Base-by-base conservation (phyloP, 2,797 vertebrate species). In the Coilia nasus region DNA sequence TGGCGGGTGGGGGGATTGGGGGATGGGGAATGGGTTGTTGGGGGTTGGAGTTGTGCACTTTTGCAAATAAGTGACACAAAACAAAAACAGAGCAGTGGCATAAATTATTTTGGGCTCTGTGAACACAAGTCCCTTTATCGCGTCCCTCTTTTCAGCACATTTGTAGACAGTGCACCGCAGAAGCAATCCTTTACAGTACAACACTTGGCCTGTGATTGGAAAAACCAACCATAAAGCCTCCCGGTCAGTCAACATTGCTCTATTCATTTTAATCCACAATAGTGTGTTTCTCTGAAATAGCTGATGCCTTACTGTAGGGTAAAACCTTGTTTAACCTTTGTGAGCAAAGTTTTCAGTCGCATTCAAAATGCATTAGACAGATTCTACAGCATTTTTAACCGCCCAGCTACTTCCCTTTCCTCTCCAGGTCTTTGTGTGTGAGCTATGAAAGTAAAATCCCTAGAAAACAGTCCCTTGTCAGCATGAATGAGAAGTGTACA, bases 371-470 rank as follows among this genome's bases (percentile, higher is more conserved):
- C 5, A 78, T 78, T 17, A 21, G 31, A 44, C 35, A 7, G 41
- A 17, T 41, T 21, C 71, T 4, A 44, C 35, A 21, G 31, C 19
- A 44, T 21, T 44, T 44, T 78, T 35, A 2, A n/a, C 10, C 62
- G 2, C 1, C 1, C 62, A 28, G 2, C 25, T 67, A 54, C 50
- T 14, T 54, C 50, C 14, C 50, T 14, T 54, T 54, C 50, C 50
- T 78, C 71, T 59, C 31, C 35, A 17, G 15, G 35, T 78, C 31
- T 44, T 78, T 7, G 19, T 78, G 31, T 78, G 6, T 44, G 35
- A n/a, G 71, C 35, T 78, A 78, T 44, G 71, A 78, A 78, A 78
- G 35, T 44, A 78, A 78, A 78, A 78, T 44, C 71, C 71, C 31
- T 78, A 35, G 71, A 78, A 78, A 78, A 78, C 35, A 21, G 7